Conservation (phyloP, 92 coral and sea anemone species). For the Desmophyllum pertusum region DNA sequence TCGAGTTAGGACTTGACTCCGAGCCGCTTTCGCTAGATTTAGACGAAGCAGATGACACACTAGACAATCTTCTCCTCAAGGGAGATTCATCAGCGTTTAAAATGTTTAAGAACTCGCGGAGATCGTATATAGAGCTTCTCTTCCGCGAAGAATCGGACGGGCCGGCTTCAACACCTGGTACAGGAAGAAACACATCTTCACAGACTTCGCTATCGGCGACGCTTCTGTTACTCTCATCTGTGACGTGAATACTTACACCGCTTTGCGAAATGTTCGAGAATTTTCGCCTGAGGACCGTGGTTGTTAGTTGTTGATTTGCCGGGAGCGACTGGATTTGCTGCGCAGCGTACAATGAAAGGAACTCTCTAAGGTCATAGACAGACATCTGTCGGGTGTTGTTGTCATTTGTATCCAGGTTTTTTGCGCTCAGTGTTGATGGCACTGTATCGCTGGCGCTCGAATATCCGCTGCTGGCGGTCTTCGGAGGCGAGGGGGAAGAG, state of each 20-base stretch:
- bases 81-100: conserved; percentile 71
- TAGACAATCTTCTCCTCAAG: conserved; percentile 64
- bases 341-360: conserved; percentile 53
- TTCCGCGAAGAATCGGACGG: conserved; percentile 39
- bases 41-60: conserved; percentile 39
- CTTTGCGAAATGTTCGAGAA: conserved; percentile 72
- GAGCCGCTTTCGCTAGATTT: conserved; percentile 14
- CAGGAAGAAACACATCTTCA: conserved; percentile 79
- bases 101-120: conserved; percentile 67
- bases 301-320: conserved; percentile 16
- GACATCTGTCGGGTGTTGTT: conserved; percentile 62
- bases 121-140: conserved; percentile 74
- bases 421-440: neutral
- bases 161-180: conserved; percentile 43
- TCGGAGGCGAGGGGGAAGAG: neutral
- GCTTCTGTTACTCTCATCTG: conserved; percentile 64
- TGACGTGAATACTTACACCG: conserved; percentile 63
- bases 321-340: conserved; percentile 25
- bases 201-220: conserved; percentile 42
- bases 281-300: conserved; percentile 47
- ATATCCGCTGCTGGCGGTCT: conserved; percentile 7
- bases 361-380: conserved; percentile 71
- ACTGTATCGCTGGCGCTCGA: neutral
- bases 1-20: neutral
- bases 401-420: neutral